Base-by-base conservation (phyloP, 2,888 invertebrate species). In the Pristionchus arcanus region DNA sequence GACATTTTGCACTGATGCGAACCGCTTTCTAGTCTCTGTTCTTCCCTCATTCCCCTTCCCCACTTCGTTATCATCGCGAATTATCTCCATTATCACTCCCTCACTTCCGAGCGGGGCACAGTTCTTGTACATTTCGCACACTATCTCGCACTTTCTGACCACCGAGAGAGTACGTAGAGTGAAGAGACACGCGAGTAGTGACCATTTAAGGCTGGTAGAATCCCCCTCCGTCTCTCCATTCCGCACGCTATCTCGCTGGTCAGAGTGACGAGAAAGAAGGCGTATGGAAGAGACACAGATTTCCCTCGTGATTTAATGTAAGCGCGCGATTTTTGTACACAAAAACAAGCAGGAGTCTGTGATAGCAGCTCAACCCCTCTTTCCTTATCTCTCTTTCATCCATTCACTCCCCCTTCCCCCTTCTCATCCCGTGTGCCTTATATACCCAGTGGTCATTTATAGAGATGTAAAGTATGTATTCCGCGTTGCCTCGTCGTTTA, bases 271-370 rank as follows among this genome's bases (percentile, higher is more conserved):
- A 66, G 66, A 25, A 2, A 66, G n/a, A 13, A 7, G 25, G 66
- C 13, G 66, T 28, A 66, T n/a, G 5, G 66, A 28, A 25, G 25
- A 15, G 31, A 11, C 31, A 1, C 74, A 25, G 0, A 37, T 37
- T 25, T 34, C 71, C 71, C 74, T 74, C 37, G 74, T 74, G 74
- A 74, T 74, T 16, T 55, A 21, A 63, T n/a, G 19, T 16, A 5
- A 4, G 63, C 63, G 63, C 63, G 63, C 63, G 19, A 37, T 37
- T 68, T 68, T 37, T 37, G 74, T 74, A 37, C 34, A 49, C 63
- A n/a, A 74, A 74, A 74, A 74, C 74, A 74, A 74, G 71, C 71
- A 49, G 71, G 21, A 74, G 34, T 37, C 74, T 74, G 74, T 74
- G 74, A 74, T 74, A 34, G 31, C 74, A 19, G 71, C 71, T 71